phyloP scores from a whole-genome alignment of 2,797 vertebrate species.

The Coracias cyanogaster region DNA sequence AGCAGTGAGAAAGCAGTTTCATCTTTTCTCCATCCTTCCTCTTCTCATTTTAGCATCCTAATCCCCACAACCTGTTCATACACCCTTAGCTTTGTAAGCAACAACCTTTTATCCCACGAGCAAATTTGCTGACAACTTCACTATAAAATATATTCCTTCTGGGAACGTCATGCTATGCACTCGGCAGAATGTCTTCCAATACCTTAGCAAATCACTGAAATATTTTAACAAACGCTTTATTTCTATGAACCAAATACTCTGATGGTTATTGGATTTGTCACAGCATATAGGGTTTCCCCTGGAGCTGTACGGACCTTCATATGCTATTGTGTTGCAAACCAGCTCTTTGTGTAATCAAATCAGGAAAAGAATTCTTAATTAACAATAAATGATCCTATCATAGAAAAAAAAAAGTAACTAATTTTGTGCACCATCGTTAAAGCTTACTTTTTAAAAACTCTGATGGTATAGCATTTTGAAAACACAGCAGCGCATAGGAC shows the following conservation, averaged over 20 bases:
- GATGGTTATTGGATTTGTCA: slow-evolving; percentile 78
- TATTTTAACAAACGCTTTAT: slow-evolving; percentile 70
- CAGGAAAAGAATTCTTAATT: slow-evolving; percentile 62
- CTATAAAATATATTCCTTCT: background rate
- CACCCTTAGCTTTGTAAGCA: background rate
- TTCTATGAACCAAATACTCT: slow-evolving; percentile 70
- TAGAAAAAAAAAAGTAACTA: background rate
- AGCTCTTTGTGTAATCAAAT: slow-evolving; percentile 66
- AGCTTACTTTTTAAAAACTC: background rate
- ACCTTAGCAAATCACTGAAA: slow-evolving; percentile 70
- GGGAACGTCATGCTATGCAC: slow-evolving; percentile 25
- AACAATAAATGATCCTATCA: slow-evolving; percentile 13
- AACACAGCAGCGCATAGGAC: background rate
- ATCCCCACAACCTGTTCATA: background rate
- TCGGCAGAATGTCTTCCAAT: slow-evolving; percentile 21
- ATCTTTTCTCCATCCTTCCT: background rate
- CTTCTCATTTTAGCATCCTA: background rate
- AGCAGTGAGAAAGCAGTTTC: background rate
- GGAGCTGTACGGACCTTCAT: slow-evolving; percentile 56
- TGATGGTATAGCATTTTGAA: background rate
- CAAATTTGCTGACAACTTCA: background rate
- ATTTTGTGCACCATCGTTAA: background rate
- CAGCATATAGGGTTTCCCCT: slow-evolving; percentile 77
- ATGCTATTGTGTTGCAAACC: slow-evolving; percentile 55
- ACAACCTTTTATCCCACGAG: background rate